A percentile compares a stretch with the other conserved stretches of the same genome.
phyloP scores from a whole-genome alignment of 2,113 vertebrate genomes.

The Bubo bubo region DNA sequence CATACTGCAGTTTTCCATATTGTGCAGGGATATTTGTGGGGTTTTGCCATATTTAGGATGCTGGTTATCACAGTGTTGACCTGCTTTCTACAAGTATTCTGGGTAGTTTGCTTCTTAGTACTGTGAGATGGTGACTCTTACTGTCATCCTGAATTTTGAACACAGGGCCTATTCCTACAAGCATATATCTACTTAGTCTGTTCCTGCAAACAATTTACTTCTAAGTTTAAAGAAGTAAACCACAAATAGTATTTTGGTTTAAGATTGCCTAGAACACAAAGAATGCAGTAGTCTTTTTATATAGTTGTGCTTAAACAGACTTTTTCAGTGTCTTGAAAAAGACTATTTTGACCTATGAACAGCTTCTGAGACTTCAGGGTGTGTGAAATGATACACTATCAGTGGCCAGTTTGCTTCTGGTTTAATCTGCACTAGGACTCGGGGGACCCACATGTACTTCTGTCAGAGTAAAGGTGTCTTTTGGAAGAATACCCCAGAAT shows the following conservation, averaged over 20 bases:
- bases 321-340: not conserved
- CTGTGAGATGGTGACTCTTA: not conserved
- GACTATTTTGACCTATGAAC: not conserved
- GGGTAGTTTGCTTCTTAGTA: not conserved
- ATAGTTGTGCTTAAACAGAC: not conserved
- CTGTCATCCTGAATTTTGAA: not conserved
- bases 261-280: not conserved
- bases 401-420: not conserved
- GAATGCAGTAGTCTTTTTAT: not conserved
- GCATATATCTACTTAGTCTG: not conserved
- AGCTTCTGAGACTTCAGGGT: not conserved
- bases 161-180: not conserved
- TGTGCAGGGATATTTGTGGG: not conserved
- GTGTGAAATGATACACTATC: not conserved
- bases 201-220: not conserved
- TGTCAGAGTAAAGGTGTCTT: not conserved
- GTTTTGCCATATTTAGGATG: not conserved
- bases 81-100: not conserved
- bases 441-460: not conserved
- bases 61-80: not conserved
- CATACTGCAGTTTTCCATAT: not conserved
- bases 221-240: not conserved
- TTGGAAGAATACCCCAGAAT: not conserved
- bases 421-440: not conserved
- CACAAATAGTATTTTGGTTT: not conserved